Base-by-base conservation (phyloP, 2,888 invertebrate species). In the Drosophila phalerata region DNA sequence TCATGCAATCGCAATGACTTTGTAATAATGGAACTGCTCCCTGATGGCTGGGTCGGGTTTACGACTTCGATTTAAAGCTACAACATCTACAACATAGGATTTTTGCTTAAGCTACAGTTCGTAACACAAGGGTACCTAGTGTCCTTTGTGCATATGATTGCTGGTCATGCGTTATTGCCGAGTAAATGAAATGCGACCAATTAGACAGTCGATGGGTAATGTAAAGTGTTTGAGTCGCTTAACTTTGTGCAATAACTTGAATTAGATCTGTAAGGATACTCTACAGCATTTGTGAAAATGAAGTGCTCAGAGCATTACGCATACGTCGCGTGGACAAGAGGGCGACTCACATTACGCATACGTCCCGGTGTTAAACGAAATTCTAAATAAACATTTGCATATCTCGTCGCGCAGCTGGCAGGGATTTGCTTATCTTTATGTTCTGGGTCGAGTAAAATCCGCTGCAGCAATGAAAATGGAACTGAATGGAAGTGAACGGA, bases 381-480 rank as follows among this genome's bases (percentile, higher is more conserved):
- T 81, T 84, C 73, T 70, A 76, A 87, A 78, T 73, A 87, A 84
- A 87, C 88, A 85, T 85, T 85, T 87, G 72, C 83, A 84, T 84
- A 83, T 81, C 79, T 74, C 73, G 55, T 43, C 43, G 43, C 55
- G 49, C 60, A 72, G 73, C 56, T 52, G 60, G 57, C 75, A 61
- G 62, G 66, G 65, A 75, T 66, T 80, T 76, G 67, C 61, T 64
- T 69, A 73, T 65, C 68, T 65, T 64, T 58, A 51, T 53, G 61
- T 19, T 43, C 30, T 25, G 25, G 30, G 6, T 25, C 38, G 19
- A 19, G 19, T 22, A 19, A 57, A 52, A 65, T 4, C 1, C 19
- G 42, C 61, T 47, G 56, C 62, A 52, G 62, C 30, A 34, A 30
- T 53, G 62, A 48, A 52, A 70, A 57, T 62, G 19, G 52, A 45